Percentiles rank a stretch among this genome's conserved stretches.
Evolutionary conservation across 1,140 invertebrate genomes (phyloP).

Genomic region (Scaptomyza hsui): DNA sequence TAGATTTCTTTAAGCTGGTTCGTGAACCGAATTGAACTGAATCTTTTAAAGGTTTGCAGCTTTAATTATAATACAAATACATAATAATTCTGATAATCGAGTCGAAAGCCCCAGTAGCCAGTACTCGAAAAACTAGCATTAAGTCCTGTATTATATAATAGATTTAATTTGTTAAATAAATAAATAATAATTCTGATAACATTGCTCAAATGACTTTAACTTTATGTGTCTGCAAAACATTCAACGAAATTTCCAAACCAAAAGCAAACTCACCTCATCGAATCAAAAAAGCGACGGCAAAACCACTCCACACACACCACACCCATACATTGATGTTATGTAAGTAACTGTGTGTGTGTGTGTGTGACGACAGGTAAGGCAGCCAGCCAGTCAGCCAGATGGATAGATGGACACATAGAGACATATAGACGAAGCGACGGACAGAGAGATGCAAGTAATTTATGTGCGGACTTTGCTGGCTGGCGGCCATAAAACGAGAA

Average conservation of each 20-base stretch:
- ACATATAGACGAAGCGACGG: conserved; percentile 2
- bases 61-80: too few relatives aligned
- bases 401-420: not conserved
- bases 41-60: too few relatives aligned
- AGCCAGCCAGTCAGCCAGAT: conserved; percentile 37
- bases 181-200: too few relatives aligned
- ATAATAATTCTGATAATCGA: too few relatives aligned
- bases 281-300: conserved; percentile 61
- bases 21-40: too few relatives aligned
- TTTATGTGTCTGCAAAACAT: too few relatives aligned
- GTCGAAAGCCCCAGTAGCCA: too few relatives aligned
- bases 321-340: conserved; percentile 21
- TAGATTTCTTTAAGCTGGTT: too few relatives aligned
- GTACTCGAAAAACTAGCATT: too few relatives aligned
- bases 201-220: too few relatives aligned
- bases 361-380: conserved; percentile 68
- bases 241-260: not conserved
- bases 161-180: too few relatives aligned
- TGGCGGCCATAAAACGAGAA: conserved; percentile 66
- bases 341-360: conserved; percentile 35
- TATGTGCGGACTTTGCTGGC: conserved; percentile 63
- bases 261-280: conserved; percentile 24
- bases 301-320: conserved; percentile 19
- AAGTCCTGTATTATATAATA: too few relatives aligned
- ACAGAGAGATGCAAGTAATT: conserved; percentile 59